Evolutionary conservation across 2,797 vertebrate species (phyloP), one percentile per base, ranked within the genome.

Genomic region (Enoplosus armatus): DNA sequence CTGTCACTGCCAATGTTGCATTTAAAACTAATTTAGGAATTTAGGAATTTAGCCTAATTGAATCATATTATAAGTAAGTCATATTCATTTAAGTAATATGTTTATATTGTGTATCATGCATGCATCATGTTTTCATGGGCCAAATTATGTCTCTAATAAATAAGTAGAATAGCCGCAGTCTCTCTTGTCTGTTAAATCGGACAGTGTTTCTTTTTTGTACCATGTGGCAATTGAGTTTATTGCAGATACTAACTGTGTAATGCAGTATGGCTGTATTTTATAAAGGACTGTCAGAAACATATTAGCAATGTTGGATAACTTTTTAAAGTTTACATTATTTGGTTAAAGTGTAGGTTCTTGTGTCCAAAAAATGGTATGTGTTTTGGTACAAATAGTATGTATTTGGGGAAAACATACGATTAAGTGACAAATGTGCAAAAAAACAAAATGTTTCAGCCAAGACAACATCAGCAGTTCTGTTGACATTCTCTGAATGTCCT

Each of bases 11-110:
- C 78, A 89, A 63, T 64, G 64, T 41, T 75, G 62, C 64, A 62
- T 77, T 77, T 67, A 45, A 72, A 81, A 79, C 48, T 45, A 24
- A 72, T 83, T 51, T 58, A 61, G 72, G 47, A 73, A 87, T 80
- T 68, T 70, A 64, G 41, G 20, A 74, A n/a, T n/a, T n/a, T 72
- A 74, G 51, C 18, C n/a, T 76, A 47, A 53, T 67, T 43, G 6
- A 70, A 60, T n/a, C n/a, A n/a, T n/a, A n/a, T n/a, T n/a, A 73
- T 26, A 59, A 65, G 55, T 48, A 50, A 84, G 71, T 64, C 65
- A 11, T 55, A 45, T 79, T 67, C 64, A 63, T 73, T 53, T 14
- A 61, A 83, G 58, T 54, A 45, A 68, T 37, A 22, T 51, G 12
- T 60, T 56, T 71, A 72, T 41, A 29, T 56, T 56, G 37, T 55